Evolutionary conservation across 2,888 invertebrate species (phyloP).

Genomic region (Abrostola triplasia): DNA sequence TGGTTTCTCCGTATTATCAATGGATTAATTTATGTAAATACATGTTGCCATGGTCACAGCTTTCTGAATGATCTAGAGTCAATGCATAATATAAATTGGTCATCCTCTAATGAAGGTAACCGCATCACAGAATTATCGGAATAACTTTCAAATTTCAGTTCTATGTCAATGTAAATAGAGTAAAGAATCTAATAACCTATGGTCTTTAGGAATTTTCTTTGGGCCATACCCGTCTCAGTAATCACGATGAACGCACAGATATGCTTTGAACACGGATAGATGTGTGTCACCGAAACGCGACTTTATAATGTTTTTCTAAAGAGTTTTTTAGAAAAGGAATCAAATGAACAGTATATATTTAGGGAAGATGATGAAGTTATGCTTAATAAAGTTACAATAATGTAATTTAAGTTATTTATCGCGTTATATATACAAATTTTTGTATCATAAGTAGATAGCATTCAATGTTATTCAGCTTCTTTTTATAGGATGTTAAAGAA

Average conservation of each 20-base stretch:
- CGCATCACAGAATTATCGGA: background rate
- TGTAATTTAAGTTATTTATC: conserved; percentile 78
- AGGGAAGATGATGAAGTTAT: conserved; percentile 53
- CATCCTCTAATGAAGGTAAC: background rate
- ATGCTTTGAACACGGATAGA: conserved; percentile 27
- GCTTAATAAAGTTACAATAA: conserved; percentile 66
- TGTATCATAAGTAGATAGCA: conserved; percentile 86
- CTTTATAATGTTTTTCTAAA: conserved; percentile 32
- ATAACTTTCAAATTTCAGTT: conserved; percentile 1
- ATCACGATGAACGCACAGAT: conserved; percentile 32
- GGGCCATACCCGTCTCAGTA: background rate
- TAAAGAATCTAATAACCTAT: background rate
- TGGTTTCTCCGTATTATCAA: too few species aligned
- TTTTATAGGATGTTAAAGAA: conserved; percentile 52
- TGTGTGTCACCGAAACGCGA: conserved; percentile 20
- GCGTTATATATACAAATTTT: conserved; percentile 74
- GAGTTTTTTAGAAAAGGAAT: conserved; percentile 33
- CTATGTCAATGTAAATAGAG: background rate
- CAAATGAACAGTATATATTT: conserved; percentile 41
- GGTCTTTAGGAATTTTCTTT: background rate
- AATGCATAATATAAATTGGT: background rate
- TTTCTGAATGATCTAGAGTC: background rate
- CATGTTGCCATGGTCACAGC: too few species aligned
- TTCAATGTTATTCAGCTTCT: conserved; percentile 67
- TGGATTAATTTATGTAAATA: too few species aligned